phyloP scores from a whole-genome alignment of 2,888 invertebrate genomes.

The Cephus runcator region DNA sequence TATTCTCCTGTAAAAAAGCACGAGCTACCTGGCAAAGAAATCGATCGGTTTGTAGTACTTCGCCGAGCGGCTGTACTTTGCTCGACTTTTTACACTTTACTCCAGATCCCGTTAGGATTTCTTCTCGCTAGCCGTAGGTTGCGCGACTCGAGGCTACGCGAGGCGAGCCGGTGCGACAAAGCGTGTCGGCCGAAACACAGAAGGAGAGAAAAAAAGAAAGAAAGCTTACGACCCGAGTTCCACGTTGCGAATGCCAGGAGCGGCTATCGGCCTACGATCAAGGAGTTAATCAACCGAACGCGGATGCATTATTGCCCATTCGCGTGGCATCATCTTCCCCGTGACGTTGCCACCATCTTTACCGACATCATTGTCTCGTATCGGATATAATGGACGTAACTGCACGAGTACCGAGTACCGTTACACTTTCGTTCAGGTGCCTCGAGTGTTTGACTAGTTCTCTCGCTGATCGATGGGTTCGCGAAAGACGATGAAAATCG shows the following conservation, averaged over 20 bases:
- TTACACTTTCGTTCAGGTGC: no score
- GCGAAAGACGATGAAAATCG: not conserved
- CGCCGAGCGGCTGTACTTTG: conserved; percentile 6
- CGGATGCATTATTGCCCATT: not conserved
- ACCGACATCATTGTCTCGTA: no score
- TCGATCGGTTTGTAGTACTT: conserved; percentile 30
- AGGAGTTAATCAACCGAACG: not conserved
- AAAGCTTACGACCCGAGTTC: no score
- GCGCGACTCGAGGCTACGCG: not conserved
- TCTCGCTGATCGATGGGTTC: not conserved
- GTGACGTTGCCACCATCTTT: no score
- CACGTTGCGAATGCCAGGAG: no score
- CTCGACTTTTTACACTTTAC: conserved; percentile 42
- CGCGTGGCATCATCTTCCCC: no score
- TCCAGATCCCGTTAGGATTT: conserved; percentile 52
- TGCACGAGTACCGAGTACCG: no score
- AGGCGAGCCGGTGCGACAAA: conserved; percentile 36
- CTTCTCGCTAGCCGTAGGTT: conserved; percentile 24
- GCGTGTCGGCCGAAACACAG: conserved; percentile 24
- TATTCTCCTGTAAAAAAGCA: not conserved
- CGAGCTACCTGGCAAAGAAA: conserved; percentile 37
- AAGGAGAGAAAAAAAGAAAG: no score
- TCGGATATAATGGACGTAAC: no score
- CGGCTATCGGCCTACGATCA: not conserved
- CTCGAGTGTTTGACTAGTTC: not conserved